Base-by-base conservation (phyloP, 2,797 vertebrate species). In the Sebastes trivittatus region DNA sequence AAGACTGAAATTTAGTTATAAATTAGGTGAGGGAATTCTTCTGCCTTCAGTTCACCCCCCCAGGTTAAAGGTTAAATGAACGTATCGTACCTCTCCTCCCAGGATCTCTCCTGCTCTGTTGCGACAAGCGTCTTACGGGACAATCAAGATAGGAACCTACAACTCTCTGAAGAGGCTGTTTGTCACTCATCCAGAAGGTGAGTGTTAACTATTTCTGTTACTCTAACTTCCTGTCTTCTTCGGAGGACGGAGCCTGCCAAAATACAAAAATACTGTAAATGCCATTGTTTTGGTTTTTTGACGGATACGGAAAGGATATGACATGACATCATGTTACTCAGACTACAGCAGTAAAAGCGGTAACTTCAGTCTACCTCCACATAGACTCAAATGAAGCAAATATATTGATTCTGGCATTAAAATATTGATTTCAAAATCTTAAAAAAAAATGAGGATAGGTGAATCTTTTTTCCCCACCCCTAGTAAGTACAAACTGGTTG, bases 101-200 rank as follows among this genome's bases (percentile, higher is more conserved):
- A 98, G 98, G 92, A 99, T 99, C 7, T 98, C 97, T 7, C 98
- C 98, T 0, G 98, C 98, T 0, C 93, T 99, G 72, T 88, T 99
- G 80, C 94, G 98, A 69, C 98, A 99, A 89, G 98, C 98, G 0
- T 99, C 98, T 0, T 99, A 99, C 0, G 98, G 98, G 80, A 99
- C 98, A 66, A 98, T 99, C 88, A 99, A 99, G 95, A 99, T 99
- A 2, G 98, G 98, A 70, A 99, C 98, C 11, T 99, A 99, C 92
- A 98, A 99, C 93, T 98, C 97, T 61, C 87, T 99, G 91, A 99
- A 99, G 93, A 96, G 97, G 80, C 93, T 98, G 77, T 99, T 99
- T 5, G 98, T 99, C 42, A 97, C 93, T 84, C 96, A 80, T 27
- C 96, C 98, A 75, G 98, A 99, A 97, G 98, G 98, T 98, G 56